Evolutionary conservation across 1,140 invertebrate species (phyloP), one percentile per base, ranked within the genome.

Genomic region (Melitaea cinxia): DNA sequence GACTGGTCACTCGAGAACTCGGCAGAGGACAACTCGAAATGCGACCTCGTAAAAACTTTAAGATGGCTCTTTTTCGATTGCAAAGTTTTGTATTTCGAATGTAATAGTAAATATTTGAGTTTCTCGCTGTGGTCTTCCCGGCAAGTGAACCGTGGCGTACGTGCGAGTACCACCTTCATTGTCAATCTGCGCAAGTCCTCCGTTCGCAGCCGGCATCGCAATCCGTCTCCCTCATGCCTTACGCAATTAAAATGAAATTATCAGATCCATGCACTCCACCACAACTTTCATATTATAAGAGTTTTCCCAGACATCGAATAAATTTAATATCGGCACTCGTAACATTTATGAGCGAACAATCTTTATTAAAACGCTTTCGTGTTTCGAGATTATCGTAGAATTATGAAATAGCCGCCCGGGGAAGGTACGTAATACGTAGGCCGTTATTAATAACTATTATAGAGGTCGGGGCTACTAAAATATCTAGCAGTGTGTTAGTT

Each of bases 211-310:
- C 74, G 39, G 81, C 80, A 84, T 83, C 72, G 65, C 75, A 83
- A 87, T 79, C 65, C 56, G 26, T 50, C 57, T 37, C 39, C 53
- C 52, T 50, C 65, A 68, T 63, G 37, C 63, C 68, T 61, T 71
- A 75, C 70, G 77, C 75, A 87, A 85, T 85, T 85, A 83, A 83
- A 83, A 81, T 71, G 71, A 77, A 80, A 82, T 82, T 81, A 80
- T 80, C 73, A 53, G 70, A 71, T 70, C 71, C 62, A 68, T 77
- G 60, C 72, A 72, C 69, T 65, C 50, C 64, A 54, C 55, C 62
- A 33, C 53, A 71, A 68, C 68, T 70, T 69, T 73, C 26, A 65
- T 58, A 65, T 69, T 70, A 47, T 39, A 65, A 21, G 50, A 55
- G 42, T 53, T 67, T 42, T 61, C 45, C 59, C 55, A 42, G 67